A percentile compares a stretch with the other conserved stretches of the same genome.
Evolutionary conservation across 2,113 vertebrate species (phyloP).

Genomic region (Acanthochromis polyacanthus): DNA sequence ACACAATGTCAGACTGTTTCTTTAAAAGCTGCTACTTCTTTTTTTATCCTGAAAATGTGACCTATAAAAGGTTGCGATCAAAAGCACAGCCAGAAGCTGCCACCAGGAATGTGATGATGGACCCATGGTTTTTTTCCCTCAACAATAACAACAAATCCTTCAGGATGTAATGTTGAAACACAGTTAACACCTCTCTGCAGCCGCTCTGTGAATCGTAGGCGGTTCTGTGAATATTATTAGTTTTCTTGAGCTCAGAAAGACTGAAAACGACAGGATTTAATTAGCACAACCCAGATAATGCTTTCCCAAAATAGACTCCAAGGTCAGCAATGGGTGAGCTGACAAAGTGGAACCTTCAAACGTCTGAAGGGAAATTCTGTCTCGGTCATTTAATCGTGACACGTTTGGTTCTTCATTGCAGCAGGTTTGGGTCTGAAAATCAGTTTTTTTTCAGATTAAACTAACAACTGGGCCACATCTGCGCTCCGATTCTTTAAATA

Average conservation of each 20-base stretch:
- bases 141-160: neutral
- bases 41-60: too few species aligned
- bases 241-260: neutral
- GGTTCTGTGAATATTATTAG: too few species aligned
- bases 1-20: neutral
- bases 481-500: conserved; percentile 1
- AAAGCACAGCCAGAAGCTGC: conserved; percentile 9
- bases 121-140: neutral
- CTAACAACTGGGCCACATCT: conserved; percentile 7
- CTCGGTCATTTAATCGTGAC: neutral
- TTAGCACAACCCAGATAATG: conserved; percentile 2
- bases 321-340: conserved; percentile 10
- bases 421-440: neutral
- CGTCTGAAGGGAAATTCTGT: neutral
- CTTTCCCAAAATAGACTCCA: conserved; percentile 9
- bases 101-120: neutral
- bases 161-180: too few species aligned
- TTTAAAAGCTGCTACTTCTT: neutral
- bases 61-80: neutral
- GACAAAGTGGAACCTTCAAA: conserved; percentile 4
- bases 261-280: neutral
- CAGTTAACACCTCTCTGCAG: too few species aligned
- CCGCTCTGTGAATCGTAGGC: too few species aligned
- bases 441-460: neutral
- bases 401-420: conserved; percentile 1